These are phyloP conservation scores for Geodia barretti DNA, from an alignment of 37 sponge, comb jelly and placozoan species.

Conservation along the genomic window DNA sequence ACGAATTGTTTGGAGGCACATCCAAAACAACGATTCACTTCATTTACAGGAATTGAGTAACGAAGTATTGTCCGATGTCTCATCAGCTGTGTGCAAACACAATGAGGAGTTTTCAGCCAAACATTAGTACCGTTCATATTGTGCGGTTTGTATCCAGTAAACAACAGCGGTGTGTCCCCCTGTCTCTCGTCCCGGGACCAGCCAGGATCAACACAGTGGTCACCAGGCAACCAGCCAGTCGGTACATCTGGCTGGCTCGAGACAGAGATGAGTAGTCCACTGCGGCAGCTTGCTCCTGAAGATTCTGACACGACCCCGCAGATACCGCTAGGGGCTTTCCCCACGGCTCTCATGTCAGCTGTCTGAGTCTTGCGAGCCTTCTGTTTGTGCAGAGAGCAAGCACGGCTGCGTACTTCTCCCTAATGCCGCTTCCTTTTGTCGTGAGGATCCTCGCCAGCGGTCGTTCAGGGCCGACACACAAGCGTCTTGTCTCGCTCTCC, in stretches of 20 bases:
- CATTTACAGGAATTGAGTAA: too few relatives aligned
- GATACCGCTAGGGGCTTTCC: neutral
- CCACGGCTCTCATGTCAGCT: neutral
- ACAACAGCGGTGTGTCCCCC: neutral
- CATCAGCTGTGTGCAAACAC: too few relatives aligned
- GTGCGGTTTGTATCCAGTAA: too few relatives aligned
- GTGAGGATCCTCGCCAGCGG: neutral
- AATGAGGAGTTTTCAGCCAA: too few relatives aligned
- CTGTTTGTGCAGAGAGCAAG: slow-evolving; percentile 39
- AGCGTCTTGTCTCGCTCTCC: slow-evolving; percentile 4
- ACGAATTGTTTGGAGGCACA: too few relatives aligned
- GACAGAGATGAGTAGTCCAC: slow-evolving; percentile 8
- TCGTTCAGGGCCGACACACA: slow-evolving; percentile 6
- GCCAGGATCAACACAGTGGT: slow-evolving; percentile 39
- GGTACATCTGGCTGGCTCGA: slow-evolving; percentile 25
- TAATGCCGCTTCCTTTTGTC: slow-evolving; percentile 19
- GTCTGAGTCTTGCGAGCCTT: slow-evolving; percentile 26
- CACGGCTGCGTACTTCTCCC: slow-evolving; percentile 17
- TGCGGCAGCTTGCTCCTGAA: neutral
- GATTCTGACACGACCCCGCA: neutral
- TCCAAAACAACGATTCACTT: too few relatives aligned
- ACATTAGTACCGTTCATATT: too few relatives aligned
- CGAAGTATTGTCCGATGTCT: too few relatives aligned
- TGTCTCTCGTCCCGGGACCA: neutral
- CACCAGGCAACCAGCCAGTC: slow-evolving; percentile 40